These are phyloP conservation scores for Bimastos eiseni DNA, from an alignment of 2,888 invertebrate genomes.

Conservation along the genomic window DNA sequence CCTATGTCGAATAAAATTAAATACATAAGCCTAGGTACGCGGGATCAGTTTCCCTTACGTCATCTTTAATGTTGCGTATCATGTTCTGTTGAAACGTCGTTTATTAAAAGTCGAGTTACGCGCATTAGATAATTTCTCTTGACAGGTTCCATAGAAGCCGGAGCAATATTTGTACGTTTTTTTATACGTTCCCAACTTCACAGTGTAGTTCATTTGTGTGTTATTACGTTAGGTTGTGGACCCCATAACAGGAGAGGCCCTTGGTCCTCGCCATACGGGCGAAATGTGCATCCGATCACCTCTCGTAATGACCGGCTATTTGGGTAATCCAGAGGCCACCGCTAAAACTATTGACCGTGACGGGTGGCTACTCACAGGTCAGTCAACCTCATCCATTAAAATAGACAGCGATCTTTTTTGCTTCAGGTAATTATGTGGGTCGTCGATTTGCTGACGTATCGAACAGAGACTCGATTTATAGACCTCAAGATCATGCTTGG, in stretches of 20 bases:
- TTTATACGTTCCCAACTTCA: background rate
- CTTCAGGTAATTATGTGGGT: too few relatives aligned
- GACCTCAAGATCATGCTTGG: too few relatives aligned
- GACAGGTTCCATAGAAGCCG: too few relatives aligned
- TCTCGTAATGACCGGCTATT: conserved; percentile 79
- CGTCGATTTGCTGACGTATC: too few relatives aligned
- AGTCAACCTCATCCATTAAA: conserved; percentile 54
- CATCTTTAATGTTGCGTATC: too few relatives aligned
- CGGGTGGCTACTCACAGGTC: conserved; percentile 79
- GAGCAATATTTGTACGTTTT: background rate
- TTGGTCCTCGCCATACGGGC: conserved; percentile 4
- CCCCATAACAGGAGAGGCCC: background rate
- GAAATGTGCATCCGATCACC: conserved; percentile 71
- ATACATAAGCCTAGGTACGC: too few relatives aligned
- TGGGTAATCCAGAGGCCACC: conserved; percentile 73
- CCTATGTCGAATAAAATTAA: too few relatives aligned
- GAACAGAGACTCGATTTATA: too few relatives aligned
- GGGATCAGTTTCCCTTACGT: background rate
- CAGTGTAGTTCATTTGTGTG: background rate
- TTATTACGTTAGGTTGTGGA: background rate
- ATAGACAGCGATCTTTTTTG: too few relatives aligned
- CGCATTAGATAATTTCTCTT: too few relatives aligned
- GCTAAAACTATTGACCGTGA: conserved; percentile 69
- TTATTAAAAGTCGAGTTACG: too few relatives aligned
- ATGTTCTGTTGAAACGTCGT: too few relatives aligned